Evolutionary conservation across 1,140 invertebrate genomes (phyloP), one percentile per base, ranked within the genome.

Genomic region (Drosophila biarmipes): DNA sequence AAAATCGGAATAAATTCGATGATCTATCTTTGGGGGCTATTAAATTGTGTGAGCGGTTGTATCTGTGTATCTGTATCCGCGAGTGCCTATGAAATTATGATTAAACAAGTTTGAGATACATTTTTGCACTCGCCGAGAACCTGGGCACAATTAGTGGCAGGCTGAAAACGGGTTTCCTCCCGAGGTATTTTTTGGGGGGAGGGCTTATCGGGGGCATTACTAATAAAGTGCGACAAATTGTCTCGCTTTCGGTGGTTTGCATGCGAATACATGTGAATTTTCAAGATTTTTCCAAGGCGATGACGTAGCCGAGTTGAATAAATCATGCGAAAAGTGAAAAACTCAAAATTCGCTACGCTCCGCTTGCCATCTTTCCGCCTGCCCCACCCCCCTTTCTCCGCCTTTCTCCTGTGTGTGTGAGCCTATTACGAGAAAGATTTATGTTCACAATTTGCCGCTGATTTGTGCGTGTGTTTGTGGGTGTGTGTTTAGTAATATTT

Each of bases 391-490:
- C 56, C 48, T 35, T 45, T 29, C 21, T 27, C 24, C 34, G 0
- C 21, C 17, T 49, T 29, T 10, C 42, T 52, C 15, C 34, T 21
- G 15, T 68, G 58, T 55, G 24, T 78, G 64, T 67, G 72, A 46
- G 63, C 78, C 73, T 81, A 86, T 86, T 86, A 81, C 73, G 54
- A 14, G 34, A 31, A 78, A 69, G 73, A 86, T 86, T 86, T 87
- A 86, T 86, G 78, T 67, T 61, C 68, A 55, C 63, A 71, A 81
- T 81, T 78, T 81, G 81, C 73, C 64, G 73, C 46, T 58, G 63
- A 51, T 42, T 55, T 69, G 67, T 62, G 54, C 45, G 34, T 48
- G 37, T 37, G 57, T 37, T 19, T 37, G 55, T 58, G 56, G 62
- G 31, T 21, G 62, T 14, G 48, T 68, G 42, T 61, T 19, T 68